Evolutionary conservation across 2,797 vertebrate genomes (phyloP), one percentile per base, ranked within the genome.

Genomic region (Bradypodion pumilum): DNA sequence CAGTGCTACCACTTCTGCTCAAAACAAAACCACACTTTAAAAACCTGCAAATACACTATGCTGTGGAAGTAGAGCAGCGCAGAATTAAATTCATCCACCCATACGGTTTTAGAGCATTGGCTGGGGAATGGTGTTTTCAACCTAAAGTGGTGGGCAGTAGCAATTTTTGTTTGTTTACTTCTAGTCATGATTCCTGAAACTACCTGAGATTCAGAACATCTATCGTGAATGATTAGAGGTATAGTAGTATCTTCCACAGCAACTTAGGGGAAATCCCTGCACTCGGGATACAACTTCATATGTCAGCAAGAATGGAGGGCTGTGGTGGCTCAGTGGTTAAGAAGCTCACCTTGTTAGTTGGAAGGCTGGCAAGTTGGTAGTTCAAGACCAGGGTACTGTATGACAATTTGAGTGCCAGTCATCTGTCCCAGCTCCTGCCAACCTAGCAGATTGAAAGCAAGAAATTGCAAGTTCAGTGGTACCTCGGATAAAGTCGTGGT

Each of bases 21-120:
- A 66, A 80, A 89, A 68, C 83, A 90, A 44, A 84, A 87, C 88
- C 88, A 80, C 80, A 89, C 19, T 60, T 1, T 37, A 85, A 46
- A 25, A n/a, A n/a, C 60, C 82, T 85, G 68, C 13, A 83, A 25
- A 74, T 88, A 25, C 65, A 52, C n/a, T 66, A 40, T 86, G 10
- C 68, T 86, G 29, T 56, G 86, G 86, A 68, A 9, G 1, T 60
- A 79, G 78, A 49, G 79, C 27, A 49, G 56, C 40, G 32, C 7
- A 29, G 12, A 62, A 74, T 73, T 82, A 60, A 85, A 80, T 25
- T 75, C 78, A 81, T 81, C 76, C 81, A 74, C 70, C 80, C 0
- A 0, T 65, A 27, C 40, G 83, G 76, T 87, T 88, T 63, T 13
- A 83, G 76, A 75, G 59, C 19, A 12, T 83, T 88, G 90, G 79